Base-by-base conservation (phyloP, 2,888 invertebrate genomes). In the Leptarthrus brevirostris region DNA sequence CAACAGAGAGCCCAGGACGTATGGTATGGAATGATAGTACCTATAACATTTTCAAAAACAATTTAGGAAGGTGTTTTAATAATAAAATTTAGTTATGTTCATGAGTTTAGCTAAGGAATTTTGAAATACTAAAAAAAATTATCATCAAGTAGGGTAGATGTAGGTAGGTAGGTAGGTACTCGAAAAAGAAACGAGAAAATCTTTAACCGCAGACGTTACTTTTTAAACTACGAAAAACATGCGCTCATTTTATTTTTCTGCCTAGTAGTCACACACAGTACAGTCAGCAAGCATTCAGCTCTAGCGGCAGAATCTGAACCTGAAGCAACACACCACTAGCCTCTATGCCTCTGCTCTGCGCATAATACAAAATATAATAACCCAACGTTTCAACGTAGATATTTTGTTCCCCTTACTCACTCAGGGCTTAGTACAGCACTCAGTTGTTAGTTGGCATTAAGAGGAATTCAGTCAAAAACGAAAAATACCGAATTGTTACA, bases 281-380 rank as follows among this genome's bases (percentile, higher is more conserved):
- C n/a, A n/a, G n/a, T n/a, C n/a, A 30, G 30, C 71, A 47, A 56
- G 72, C 66, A 26, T 26, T 24, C n/a, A n/a, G 64, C 36, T n/a
- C 64, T 18, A 44, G 14, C 47, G 18, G 16, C 40, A n/a, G 14
- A 16, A 40, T n/a, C n/a, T n/a, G n/a, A n/a, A n/a, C n/a, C 53
- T 24, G 22, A 44, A 72, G 34, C 54, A 47, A 14, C 24, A 14
- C 58, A 72, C 40, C 49, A 49, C 56, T 47, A 56, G 18, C 61
- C 49, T 47, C 24, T 52, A 26, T 40, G 14, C 34, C n/a, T n/a
- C n/a, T n/a, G 74, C 74, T 76, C 73, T 77, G 78, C 78, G 77
- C 78, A 78, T 78, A 76, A 76, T 76, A 77, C 74, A 77, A 72
- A 75, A 75, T 74, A 75, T 75, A 61, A 61, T 61, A 76, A 74